phyloP scores from a whole-genome alignment of 2,113 vertebrate genomes.

The Nothobranchius furzeri region DNA sequence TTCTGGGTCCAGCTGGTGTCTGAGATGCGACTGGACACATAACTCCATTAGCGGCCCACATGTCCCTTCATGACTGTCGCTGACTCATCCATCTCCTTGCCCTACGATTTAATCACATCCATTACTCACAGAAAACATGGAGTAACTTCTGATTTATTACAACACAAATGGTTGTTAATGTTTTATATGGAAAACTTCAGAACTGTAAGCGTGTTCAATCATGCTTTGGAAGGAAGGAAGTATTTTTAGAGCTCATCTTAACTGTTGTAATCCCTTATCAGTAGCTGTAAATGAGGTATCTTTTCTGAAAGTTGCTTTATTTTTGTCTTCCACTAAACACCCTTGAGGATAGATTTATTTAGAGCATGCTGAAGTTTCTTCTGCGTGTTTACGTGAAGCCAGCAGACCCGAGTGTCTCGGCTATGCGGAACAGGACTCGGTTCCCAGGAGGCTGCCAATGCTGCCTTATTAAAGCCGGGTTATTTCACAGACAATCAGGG shows the following conservation, averaged over 20 bases:
- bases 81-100: conserved; percentile 33
- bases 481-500: conserved; percentile 84
- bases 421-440: conserved; percentile 40
- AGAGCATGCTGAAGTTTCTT: conserved; percentile 7
- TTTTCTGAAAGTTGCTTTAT: neutral
- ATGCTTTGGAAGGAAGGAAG: conserved; percentile 17
- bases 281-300: neutral
- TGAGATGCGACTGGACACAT: conserved; percentile 8
- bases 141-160: conserved; percentile 38
- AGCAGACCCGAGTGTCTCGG: conserved; percentile 30
- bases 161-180: conserved; percentile 31
- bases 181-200: conserved; percentile 33
- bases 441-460: conserved; percentile 72
- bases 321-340: neutral
- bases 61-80: conserved; percentile 9
- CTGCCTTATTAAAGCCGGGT: conserved; percentile 78
- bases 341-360: conserved; percentile 15
- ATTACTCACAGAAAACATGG: conserved; percentile 32
- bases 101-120: conserved; percentile 44
- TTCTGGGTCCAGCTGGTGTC: conserved; percentile 21
- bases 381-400: conserved; percentile 15
- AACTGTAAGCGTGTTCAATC: neutral
- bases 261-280: no score
- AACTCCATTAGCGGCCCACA: conserved; percentile 29
- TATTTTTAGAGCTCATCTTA: neutral